Conservation (phyloP, 2,888 invertebrate species). For the Drosophila infuscata region DNA sequence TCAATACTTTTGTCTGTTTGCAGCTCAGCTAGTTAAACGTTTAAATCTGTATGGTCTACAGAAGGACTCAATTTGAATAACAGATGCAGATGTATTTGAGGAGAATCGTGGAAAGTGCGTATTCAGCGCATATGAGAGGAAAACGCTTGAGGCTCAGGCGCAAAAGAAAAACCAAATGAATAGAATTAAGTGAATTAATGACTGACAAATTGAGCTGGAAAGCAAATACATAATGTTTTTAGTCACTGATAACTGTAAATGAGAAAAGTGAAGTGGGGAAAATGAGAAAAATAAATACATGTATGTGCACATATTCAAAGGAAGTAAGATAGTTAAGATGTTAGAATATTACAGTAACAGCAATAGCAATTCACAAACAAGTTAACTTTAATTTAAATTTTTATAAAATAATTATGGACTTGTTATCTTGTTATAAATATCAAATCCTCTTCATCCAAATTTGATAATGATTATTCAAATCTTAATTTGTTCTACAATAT, state of each 20-base stretch:
- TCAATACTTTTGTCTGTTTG: slow-evolving; percentile 7
- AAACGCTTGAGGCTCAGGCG: not conserved
- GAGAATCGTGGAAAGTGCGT: not conserved
- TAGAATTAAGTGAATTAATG: not conserved
- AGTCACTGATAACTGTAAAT: not conserved
- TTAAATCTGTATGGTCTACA: not conserved
- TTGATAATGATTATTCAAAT: too few relatives aligned
- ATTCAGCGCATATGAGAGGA: not conserved
- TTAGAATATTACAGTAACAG: not conserved
- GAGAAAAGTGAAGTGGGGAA: not conserved
- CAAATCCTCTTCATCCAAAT: not conserved
- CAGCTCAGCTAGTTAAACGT: slow-evolving; percentile 3
- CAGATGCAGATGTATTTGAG: not conserved
- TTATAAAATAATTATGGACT: too few relatives aligned
- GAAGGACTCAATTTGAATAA: not conserved
- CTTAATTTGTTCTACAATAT: too few relatives aligned
- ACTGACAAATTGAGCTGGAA: not conserved
- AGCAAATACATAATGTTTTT: not conserved
- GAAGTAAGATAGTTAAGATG: not conserved
- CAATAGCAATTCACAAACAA: not conserved
- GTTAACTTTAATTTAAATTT: too few relatives aligned
- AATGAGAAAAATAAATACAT: not conserved
- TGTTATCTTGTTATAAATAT: too few relatives aligned
- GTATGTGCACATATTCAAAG: not conserved
- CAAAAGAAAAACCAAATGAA: not conserved